Percentiles rank a stretch among this genome's conserved stretches.
Evolutionary conservation across 2,113 vertebrate genomes (phyloP).

Genomic region (Hyperoodon ampullatus): DNA sequence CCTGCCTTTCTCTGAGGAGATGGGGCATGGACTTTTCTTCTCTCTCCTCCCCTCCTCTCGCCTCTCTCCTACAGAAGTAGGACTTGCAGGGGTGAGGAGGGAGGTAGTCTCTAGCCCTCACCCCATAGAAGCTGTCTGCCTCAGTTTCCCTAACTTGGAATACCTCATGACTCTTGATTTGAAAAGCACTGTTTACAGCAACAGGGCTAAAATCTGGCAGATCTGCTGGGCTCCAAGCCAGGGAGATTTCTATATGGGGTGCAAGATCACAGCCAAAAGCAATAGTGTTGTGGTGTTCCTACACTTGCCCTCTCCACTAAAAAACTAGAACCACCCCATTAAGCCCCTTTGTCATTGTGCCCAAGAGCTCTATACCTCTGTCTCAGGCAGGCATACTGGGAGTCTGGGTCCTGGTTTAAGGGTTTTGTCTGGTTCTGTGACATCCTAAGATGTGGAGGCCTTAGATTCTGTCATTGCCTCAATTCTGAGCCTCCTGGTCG

Average conservation of each 20-base stretch:
- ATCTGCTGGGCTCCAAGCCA: background rate
- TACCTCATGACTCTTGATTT: background rate
- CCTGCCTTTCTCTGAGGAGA: background rate
- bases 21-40: background rate
- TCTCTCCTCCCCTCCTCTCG: background rate
- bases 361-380: background rate
- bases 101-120: background rate
- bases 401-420: background rate
- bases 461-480: background rate
- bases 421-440: background rate
- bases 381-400: background rate
- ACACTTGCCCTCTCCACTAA: background rate
- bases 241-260: background rate
- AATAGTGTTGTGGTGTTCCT: background rate
- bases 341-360: background rate
- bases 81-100: background rate
- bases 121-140: background rate
- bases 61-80: background rate
- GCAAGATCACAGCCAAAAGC: background rate
- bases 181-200: background rate
- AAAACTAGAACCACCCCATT: background rate
- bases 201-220: background rate
- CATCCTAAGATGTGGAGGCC: background rate
- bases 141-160: background rate
- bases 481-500: background rate